Evolutionary conservation across 2,113 vertebrate species (phyloP).

Genomic region (Mus spicilegus): DNA sequence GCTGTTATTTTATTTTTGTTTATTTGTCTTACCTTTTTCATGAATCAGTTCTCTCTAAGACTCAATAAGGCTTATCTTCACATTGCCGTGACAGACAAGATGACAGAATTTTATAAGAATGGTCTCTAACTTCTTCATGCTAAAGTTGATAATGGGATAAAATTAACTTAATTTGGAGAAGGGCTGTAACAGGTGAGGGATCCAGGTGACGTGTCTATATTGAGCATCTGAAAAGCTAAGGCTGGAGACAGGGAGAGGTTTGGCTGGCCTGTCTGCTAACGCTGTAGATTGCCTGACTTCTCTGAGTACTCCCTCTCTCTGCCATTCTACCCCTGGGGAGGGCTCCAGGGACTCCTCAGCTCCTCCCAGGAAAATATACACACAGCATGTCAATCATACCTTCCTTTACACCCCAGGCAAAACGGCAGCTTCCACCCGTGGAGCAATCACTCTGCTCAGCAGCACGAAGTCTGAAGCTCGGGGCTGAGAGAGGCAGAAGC

Average conservation of each 20-base stretch:
- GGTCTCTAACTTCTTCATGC: background rate
- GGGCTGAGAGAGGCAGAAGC: background rate
- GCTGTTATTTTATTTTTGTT: background rate
- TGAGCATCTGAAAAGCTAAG: background rate
- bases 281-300: background rate
- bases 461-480: background rate
- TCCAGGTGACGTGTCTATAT: background rate
- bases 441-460: background rate
- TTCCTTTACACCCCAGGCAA: background rate
- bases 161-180: slow-evolving; percentile 41
- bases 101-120: background rate
- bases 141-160: background rate
- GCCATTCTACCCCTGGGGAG: slow-evolving; percentile 21
- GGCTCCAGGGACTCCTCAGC: background rate
- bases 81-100: background rate
- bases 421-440: background rate
- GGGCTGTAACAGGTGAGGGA: slow-evolving; percentile 12
- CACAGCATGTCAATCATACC: background rate
- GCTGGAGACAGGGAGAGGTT: background rate
- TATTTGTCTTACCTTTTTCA: background rate
- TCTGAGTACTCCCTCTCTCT: background rate
- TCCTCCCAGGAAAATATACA: background rate
- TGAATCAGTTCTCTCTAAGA: background rate
- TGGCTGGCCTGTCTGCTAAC: background rate
- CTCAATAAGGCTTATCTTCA: background rate